Conservation (phyloP, 2,113 vertebrate species). For the Falcunculus frontatus region DNA sequence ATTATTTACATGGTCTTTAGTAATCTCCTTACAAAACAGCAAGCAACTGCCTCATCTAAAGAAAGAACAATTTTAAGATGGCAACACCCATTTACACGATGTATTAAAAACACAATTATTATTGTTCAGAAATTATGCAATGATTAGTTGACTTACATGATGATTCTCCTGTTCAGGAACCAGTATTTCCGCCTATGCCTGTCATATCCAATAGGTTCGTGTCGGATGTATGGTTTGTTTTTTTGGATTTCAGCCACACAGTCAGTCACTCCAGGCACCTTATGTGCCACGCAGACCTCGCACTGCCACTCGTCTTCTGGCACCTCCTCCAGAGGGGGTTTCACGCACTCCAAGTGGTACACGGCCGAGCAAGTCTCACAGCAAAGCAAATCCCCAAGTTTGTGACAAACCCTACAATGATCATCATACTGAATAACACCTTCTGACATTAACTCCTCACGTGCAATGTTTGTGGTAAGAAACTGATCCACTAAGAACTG, state of each 20-base stretch:
- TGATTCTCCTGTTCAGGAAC: slow-evolving; percentile 95
- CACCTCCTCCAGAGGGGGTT: slow-evolving; percentile 90
- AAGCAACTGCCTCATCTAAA: not conserved
- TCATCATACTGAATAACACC: slow-evolving; percentile 95
- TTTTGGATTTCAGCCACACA: slow-evolving; percentile 94
- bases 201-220: slow-evolving; percentile 96
- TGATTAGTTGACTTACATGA: slow-evolving; percentile 83
- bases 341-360: slow-evolving; percentile 97
- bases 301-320: slow-evolving; percentile 99
- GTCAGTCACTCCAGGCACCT: slow-evolving; percentile 95
- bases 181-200: slow-evolving; percentile 94
- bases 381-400: slow-evolving; percentile 95
- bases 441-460: slow-evolving; percentile 96
- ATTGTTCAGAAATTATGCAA: not conserved
- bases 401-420: slow-evolving; percentile 97
- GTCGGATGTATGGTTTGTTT: slow-evolving; percentile 91
- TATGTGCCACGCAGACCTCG: slow-evolving; percentile 94
- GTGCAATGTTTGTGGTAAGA: slow-evolving; percentile 95
- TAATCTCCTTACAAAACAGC: not conserved
- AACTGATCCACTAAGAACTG: slow-evolving; percentile 98
- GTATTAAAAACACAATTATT: accelerated
- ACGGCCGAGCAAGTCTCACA: slow-evolving; percentile 97
- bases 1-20: not conserved
- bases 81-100: not conserved
- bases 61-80: not conserved